Base-by-base conservation (phyloP, 2,113 vertebrate species). In the Tor tambroides region DNA sequence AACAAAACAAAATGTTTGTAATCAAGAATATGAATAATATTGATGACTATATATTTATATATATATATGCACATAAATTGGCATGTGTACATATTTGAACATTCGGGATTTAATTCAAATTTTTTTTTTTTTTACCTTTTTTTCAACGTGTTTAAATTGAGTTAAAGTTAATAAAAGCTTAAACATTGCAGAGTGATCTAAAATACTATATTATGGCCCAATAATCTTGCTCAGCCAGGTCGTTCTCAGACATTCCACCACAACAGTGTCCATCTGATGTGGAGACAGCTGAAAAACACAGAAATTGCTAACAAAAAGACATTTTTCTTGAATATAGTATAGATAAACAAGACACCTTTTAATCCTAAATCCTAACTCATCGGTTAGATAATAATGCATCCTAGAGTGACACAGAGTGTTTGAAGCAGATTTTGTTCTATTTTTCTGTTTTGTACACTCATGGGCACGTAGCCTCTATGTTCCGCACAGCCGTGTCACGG, bases 401-500 rank as follows among this genome's bases (percentile, higher is more conserved):
- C 26, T 74, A 89, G 69, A 86, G 85, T 87, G 59, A 83, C 82
- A 83, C 78, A 89, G 59, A 83, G 38, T 86, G 65, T 83, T 84
- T 54, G 79, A 87, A 85, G 67, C 83, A 89, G 90, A 89, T 76
- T 84, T 87, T 90, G 84, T 85, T 80, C 85, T 82, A 38, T 86
- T 83, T 65, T 88, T 80, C 80, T 51, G 63, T 90, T 87, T 80
- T 80, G 43, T 51, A 89, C 67, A 85, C 86, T 89, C 80, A 17
- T 51, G 5, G 49, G 49, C 49, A 51, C 49, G 15, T 51, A 51
- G 49, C 49, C 49, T 51, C 54, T 71, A 72, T 77, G 38, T 90
- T 79, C 79, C 83, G 3, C 71, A 90, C 46, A 51, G 91, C 91
- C 88, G 92, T 92, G 92, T 90, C 90, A 90, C 88, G 83, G 84